Base-by-base conservation (phyloP, 2,888 invertebrate genomes). In the Aporophyla lueneburgensis region DNA sequence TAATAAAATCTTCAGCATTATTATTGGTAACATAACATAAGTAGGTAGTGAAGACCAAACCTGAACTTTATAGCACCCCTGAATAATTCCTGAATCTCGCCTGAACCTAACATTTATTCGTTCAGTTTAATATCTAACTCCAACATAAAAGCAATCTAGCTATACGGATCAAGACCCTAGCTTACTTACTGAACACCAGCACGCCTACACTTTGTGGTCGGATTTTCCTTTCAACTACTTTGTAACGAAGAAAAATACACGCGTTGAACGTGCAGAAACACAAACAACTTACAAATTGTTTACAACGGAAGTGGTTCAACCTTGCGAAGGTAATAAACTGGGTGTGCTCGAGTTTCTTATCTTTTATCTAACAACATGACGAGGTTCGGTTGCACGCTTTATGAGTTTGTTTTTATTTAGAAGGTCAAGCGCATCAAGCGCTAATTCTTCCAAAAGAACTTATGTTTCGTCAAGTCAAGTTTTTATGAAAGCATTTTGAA, bases 261-360 rank as follows among this genome's bases (percentile, higher is more conserved):
- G 1, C 12, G 10, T 33, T n/a, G 16, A 76, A 72, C 12, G 12
- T 58, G 24, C 14, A 46, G 59, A 54, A 77, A 62, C 46, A 53
- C 54, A 78, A 78, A 79, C 63, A 62, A 63, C 46, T 59, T 14
- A 65, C 79, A 78, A 65, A 78, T n/a, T 59, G 69, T 81, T 81
- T 69, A 76, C 63, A 67, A 14, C 69, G 84, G 84, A 84, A 71
- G 51, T 14, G 33, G 19, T 69, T 49, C 69, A 81, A 71, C 81
- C 83, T 83, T 83, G 77, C n/a, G 27, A 24, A 73, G 71, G 70
- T 53, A 76, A 71, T 68, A 83, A 62, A 83, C 27, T 33, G 27
- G 46, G 59, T 56, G 62, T 53, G 58, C n/a, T 69, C 14, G 24
- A 54, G 59, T 58, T 66, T 76, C 76, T 70, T 83, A 83, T 65